Base-by-base conservation (phyloP, 2,797 vertebrate genomes). In the Gadopsis marmoratus region DNA sequence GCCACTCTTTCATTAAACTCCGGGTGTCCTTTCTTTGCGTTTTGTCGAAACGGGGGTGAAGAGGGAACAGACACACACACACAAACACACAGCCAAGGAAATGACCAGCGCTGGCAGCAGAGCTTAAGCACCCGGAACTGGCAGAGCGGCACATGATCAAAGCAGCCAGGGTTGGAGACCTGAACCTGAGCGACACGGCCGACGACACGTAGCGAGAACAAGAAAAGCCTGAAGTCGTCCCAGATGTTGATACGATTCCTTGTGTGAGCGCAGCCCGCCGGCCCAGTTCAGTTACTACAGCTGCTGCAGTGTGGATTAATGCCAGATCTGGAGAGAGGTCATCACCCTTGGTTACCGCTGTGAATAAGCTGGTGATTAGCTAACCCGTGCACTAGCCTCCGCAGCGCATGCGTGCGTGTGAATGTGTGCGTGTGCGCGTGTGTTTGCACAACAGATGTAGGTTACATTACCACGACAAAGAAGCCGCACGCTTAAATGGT, bases 391-490 rank as follows among this genome's bases (percentile, higher is more conserved):
- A 37, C 72, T 61, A 53, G 79, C 29, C 55, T 72, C 72, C 51
- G 54, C 67, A 37, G 64, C 71, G 62, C 66, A 53, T 54, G 65
- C 56, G 56, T 45, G 59, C 54, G 61, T 74, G 43, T 68, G 35
- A 72, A 26, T 48, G 48, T 76, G 54, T 61, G 37, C 62, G 54
- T 43, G 73, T 80, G 58, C 3, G 33, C 3, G 33, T 33, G 33
- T 33, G 33, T 82, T 19, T 78, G 66, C 53, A 73, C 80, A 84
- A 80, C 81, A 89, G 78, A 89, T 88, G 82, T 87, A 88, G 86
- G 85, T 90, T 81, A 90, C 76, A 91, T 92, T 91, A 88, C 78
- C 91, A 90, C 92, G 58, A 89, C 74, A 90, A 92, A 89, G 84
- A 79, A 85, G 84, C 74, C 64, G 29, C 79, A 71, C 10, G 62